phyloP scores from a whole-genome alignment of 2,888 invertebrate genomes.

The Hirudinaria manillensis region DNA sequence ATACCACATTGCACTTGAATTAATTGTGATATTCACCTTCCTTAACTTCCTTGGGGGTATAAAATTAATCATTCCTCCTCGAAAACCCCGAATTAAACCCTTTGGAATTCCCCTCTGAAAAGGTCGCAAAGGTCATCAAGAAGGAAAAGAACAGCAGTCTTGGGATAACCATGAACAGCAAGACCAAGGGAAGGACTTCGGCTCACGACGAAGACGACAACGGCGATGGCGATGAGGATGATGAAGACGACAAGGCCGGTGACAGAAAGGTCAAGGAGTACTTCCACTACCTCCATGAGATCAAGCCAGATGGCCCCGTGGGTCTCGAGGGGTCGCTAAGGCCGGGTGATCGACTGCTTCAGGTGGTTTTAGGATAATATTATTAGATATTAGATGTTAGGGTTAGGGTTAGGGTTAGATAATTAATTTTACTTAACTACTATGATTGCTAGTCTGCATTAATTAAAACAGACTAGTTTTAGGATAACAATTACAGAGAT shows the following conservation, averaged over 20 bases:
- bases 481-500: too few relatives aligned
- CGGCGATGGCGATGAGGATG: neutral
- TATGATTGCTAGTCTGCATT: too few relatives aligned
- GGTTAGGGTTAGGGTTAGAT: neutral
- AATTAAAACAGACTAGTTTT: too few relatives aligned
- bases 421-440: neutral
- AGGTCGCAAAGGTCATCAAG: conserved; percentile 75
- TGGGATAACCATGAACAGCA: conserved; percentile 79
- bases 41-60: too few relatives aligned
- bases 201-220: neutral
- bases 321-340: conserved; percentile 80
- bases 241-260: neutral
- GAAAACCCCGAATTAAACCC: too few relatives aligned
- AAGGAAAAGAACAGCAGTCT: conserved; percentile 82
- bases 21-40: too few relatives aligned
- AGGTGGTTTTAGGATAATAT: conserved; percentile 63
- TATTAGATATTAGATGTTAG: neutral
- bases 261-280: neutral
- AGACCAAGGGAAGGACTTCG: conserved; percentile 13
- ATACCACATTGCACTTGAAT: too few relatives aligned
- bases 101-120: neutral
- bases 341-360: conserved; percentile 88
- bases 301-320: conserved; percentile 93
- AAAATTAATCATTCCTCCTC: too few relatives aligned
- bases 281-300: conserved; percentile 95